Base-by-base conservation (phyloP, 1,140 invertebrate genomes). In the Sesamia nonagrioides region DNA sequence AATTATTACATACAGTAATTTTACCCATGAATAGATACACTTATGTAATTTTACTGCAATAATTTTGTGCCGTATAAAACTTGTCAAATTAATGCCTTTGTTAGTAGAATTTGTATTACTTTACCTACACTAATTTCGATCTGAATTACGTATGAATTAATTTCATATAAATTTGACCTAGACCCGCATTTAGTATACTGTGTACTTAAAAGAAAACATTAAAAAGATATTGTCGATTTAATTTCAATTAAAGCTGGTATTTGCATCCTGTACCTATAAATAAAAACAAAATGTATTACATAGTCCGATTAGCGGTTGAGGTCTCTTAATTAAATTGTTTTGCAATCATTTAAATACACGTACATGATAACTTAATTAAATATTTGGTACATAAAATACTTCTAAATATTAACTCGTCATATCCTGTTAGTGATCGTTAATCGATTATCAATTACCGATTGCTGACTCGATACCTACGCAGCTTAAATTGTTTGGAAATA, bases 401-500 rank as follows among this genome's bases (percentile, higher is more conserved):
- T 63, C 11, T 42, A 21, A 63, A 66, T 4, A 13, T 21, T 42
- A 17, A 37, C 35, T 63, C n/a, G 15, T 63, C 37, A 63, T 63
- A 63, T 66, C 61, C 61, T 45, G 61, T 42, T 17, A 37, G 61
- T 21, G n/a, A 66, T 56, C n/a, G 17, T 72, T 56, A 56, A 56
- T 72, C 69, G 69, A 56, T 72, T 35, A 56, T 72, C 33, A 72
- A 54, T 72, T n/a, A 69, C 37, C 35, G 52, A 72, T 58, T 72
- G 11, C 50, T 17, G 52, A 40, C 27, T 68, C 37, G 17, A 45
- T 71, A n/a, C 45, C 33, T 71, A 52, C 50, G 17, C 40, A 56
- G 33, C 27, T 60, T n/a, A 58, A 58, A 11, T 66, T 37, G 37
- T 66, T 66, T 66, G 61, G 61, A 66, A 66, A 66, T 66, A 6